Conservation (phyloP, 2,888 invertebrate genomes). For the Drosophila prostipennis region DNA sequence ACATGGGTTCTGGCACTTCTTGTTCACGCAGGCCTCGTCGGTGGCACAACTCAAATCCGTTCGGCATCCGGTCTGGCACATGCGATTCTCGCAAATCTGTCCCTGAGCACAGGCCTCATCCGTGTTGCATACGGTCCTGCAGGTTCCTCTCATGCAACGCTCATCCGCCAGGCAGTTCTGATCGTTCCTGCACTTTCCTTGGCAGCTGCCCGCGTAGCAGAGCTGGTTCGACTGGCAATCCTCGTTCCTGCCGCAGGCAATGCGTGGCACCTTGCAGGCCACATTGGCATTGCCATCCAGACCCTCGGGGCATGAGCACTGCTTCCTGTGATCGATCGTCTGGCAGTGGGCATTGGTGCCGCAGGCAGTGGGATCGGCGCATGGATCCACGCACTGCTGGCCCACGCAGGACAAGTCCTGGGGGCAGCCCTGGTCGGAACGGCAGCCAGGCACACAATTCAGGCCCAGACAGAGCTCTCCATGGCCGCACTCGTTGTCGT, state of each 20-base stretch:
- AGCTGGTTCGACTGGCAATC: slow-evolving; percentile 90
- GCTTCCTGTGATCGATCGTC: slow-evolving; percentile 89
- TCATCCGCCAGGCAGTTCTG: slow-evolving; percentile 93
- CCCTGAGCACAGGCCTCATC: slow-evolving; percentile 91
- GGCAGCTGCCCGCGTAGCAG: slow-evolving; percentile 92
- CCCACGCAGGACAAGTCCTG: slow-evolving; percentile 89
- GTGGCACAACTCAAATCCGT: slow-evolving; percentile 91
- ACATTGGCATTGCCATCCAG: slow-evolving; percentile 90
- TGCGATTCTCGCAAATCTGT: slow-evolving; percentile 94
- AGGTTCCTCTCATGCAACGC: slow-evolving; percentile 92
- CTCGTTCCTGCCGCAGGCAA: slow-evolving; percentile 87
- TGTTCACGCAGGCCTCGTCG: slow-evolving; percentile 91
- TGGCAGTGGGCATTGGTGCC: slow-evolving; percentile 92
- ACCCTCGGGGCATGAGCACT: slow-evolving; percentile 89
- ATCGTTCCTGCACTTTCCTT: slow-evolving; percentile 91
- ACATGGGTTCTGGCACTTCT: slow-evolving; percentile 93
- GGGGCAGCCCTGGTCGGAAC: slow-evolving; percentile 91
- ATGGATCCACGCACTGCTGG: slow-evolving; percentile 92
- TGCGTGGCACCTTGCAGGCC: slow-evolving; percentile 89
- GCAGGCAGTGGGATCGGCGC: slow-evolving; percentile 90
- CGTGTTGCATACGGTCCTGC: slow-evolving; percentile 93
- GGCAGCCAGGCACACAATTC: slow-evolving; percentile 92
- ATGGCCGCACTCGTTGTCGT: slow-evolving; percentile 93
- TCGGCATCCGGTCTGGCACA: slow-evolving; percentile 94
- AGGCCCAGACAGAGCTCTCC: slow-evolving; percentile 94